phyloP scores from a whole-genome alignment of 2,797 vertebrate species.

The Pelodytes ibericus region DNA sequence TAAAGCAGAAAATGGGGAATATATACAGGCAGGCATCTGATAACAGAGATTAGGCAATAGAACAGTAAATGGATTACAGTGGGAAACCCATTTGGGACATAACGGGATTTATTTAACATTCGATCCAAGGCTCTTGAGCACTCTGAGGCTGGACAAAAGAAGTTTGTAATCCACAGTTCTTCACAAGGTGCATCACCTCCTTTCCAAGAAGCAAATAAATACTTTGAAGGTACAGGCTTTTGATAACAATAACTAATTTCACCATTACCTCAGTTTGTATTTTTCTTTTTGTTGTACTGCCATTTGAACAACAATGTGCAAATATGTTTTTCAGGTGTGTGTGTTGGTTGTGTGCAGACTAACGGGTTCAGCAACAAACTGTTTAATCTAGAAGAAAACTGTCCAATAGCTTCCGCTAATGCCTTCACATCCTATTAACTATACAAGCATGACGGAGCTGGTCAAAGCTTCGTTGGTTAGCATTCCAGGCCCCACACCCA shows the following conservation, averaged over 20 bases:
- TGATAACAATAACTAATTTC: neutral
- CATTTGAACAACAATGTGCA: neutral
- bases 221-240: too few relatives aligned
- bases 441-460: neutral
- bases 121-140: too few relatives aligned
- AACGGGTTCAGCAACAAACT: conserved; percentile 27
- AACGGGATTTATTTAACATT: too few relatives aligned
- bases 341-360: conserved; percentile 11
- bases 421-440: conserved; percentile 28
- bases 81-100: too few relatives aligned
- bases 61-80: too few relatives aligned
- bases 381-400: neutral
- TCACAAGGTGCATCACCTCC: too few relatives aligned
- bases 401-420: conserved; percentile 14
- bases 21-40: too few relatives aligned
- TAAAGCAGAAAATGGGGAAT: too few relatives aligned
- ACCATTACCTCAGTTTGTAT: neutral
- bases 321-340: conserved; percentile 15
- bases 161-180: too few relatives aligned
- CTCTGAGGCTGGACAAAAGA: too few relatives aligned
- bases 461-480: neutral
- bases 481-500: neutral
- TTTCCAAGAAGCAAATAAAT: too few relatives aligned
- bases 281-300: neutral
- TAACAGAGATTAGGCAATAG: too few relatives aligned